phyloP scores from a whole-genome alignment of 2,888 invertebrate species.

The Hemicrepidius hirtus region DNA sequence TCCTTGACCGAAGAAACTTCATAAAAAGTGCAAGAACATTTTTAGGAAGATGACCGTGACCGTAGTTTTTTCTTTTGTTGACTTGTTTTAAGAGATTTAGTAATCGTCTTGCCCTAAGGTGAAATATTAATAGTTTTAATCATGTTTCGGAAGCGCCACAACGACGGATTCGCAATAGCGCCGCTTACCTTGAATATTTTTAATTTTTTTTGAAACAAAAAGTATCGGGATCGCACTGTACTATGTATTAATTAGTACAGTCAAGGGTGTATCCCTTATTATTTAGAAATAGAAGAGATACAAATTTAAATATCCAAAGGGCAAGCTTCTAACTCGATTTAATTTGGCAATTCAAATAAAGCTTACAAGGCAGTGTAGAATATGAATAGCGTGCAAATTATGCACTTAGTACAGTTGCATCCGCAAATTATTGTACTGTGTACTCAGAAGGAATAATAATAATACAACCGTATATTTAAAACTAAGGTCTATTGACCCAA shows the following conservation, averaged over 20 bases:
- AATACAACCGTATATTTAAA: slow-evolving; percentile 15
- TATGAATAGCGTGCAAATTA: slow-evolving; percentile 4
- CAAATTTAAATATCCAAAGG: neutral
- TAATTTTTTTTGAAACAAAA: too few species aligned
- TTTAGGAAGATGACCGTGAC: slow-evolving; percentile 41
- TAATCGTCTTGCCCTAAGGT: neutral
- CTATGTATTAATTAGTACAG: too few species aligned
- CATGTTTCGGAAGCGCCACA: neutral
- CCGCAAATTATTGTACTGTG: slow-evolving; percentile 16
- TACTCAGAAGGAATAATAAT: slow-evolving; percentile 22
- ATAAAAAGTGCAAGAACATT: slow-evolving; percentile 47
- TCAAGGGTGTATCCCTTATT: too few species aligned
- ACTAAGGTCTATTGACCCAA: slow-evolving; percentile 33
- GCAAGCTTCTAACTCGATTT: too few species aligned
- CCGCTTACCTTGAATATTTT: too few species aligned
- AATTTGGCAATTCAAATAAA: neutral
- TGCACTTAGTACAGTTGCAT: slow-evolving; percentile 26
- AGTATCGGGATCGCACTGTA: too few species aligned
- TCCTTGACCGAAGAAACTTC: slow-evolving; percentile 36
- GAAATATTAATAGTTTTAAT: neutral
- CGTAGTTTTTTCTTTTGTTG: slow-evolving; percentile 43
- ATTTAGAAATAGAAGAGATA: too few species aligned
- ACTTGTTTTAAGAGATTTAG: slow-evolving; percentile 6
- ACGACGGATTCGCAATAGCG: too few species aligned
- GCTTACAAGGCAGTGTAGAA: slow-evolving; percentile 5